These are phyloP conservation scores for Phylloscopus whistleri DNA, from an alignment of 2,113 vertebrate species.

Conservation along the genomic window DNA sequence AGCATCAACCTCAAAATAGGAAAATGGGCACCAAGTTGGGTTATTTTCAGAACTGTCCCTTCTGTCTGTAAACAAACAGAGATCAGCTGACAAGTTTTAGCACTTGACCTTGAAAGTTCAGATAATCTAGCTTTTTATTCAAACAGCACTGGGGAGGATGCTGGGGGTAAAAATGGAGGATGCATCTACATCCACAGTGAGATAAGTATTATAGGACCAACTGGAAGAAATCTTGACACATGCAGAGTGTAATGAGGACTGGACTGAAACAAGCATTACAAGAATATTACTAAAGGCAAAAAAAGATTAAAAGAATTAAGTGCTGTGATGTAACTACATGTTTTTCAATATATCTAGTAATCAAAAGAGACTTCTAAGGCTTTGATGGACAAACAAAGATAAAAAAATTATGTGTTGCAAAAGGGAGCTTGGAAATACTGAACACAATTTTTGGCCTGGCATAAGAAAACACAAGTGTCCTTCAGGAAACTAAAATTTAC, in stretches of 20 bases:
- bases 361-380: not conserved
- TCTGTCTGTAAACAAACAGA: not conserved
- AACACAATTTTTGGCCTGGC: not conserved
- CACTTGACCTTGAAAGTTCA: not conserved
- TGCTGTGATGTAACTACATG: not conserved
- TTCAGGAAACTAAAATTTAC: conserved; percentile 19
- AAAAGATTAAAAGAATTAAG: not conserved
- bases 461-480: not conserved
- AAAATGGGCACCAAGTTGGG: not conserved
- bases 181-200: not conserved
- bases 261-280: not conserved
- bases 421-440: not conserved
- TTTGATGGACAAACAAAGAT: not conserved
- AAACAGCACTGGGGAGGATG: not conserved
- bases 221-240: not conserved
- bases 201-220: not conserved
- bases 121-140: not conserved
- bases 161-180: not conserved
- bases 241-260: not conserved
- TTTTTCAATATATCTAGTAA: not conserved
- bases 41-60: not conserved
- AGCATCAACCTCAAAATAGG: not conserved
- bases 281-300: not conserved
- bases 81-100: not conserved
- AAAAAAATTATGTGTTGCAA: not conserved